These are phyloP conservation scores for Chymomyza fuscimana DNA, from an alignment of 2,888 invertebrate species.

Conservation along the genomic window DNA sequence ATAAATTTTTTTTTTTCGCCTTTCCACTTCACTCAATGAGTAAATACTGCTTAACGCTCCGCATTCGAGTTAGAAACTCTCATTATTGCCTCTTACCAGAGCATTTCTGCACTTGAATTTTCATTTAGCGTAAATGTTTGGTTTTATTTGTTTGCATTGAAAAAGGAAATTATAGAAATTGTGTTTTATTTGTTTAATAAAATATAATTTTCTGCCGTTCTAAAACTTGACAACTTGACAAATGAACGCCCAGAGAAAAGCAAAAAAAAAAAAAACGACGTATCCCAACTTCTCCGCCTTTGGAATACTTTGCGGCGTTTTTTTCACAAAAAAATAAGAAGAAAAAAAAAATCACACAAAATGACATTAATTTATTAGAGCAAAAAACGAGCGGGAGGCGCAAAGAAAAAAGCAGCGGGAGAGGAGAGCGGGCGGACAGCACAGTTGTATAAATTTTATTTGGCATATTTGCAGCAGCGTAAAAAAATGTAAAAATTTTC, in stretches of 20 bases:
- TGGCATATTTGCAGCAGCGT: constrained; percentile 52
- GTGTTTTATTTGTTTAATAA: constrained; percentile 64
- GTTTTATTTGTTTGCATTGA: constrained; percentile 59
- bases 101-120: constrained; percentile 36
- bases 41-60: neutral
- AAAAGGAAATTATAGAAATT: constrained; percentile 61
- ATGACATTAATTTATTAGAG: constrained; percentile 70
- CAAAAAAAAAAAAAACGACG: no score
- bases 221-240: constrained; percentile 56
- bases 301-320: neutral
- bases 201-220: constrained; percentile 54
- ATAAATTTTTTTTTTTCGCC: neutral
- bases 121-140: constrained; percentile 24
- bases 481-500: constrained; percentile 10
- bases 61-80: neutral
- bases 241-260: constrained; percentile 38
- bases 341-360: constrained; percentile 28
- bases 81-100: neutral
- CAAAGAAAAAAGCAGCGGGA: neutral
- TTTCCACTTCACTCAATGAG: neutral
- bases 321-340: no score
- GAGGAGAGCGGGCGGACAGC: neutral
- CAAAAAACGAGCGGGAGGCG: constrained; percentile 32
- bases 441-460: constrained; percentile 54
- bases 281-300: constrained; percentile 6